These are phyloP conservation scores for Drosophila conformis DNA, from an alignment of 2,888 invertebrate genomes.

Conservation along the genomic window DNA sequence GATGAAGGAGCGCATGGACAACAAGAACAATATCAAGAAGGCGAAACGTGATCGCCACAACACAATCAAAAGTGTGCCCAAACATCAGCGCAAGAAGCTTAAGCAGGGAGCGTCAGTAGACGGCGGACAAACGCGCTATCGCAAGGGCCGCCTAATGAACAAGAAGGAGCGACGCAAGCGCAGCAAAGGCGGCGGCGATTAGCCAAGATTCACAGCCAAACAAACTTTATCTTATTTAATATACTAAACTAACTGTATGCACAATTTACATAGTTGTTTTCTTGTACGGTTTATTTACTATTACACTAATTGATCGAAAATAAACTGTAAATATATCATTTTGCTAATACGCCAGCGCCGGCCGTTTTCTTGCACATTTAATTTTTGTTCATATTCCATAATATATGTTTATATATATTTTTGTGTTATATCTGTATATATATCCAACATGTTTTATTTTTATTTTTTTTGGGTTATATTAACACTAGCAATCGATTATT, in stretches of 20 bases:
- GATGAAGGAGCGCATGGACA: slow-evolving; percentile 90
- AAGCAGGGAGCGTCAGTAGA: slow-evolving; percentile 68
- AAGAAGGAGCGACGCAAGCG: slow-evolving; percentile 74
- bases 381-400: slow-evolving; percentile 42
- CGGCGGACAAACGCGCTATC: slow-evolving; percentile 55
- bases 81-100: slow-evolving; percentile 76
- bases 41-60: slow-evolving; percentile 85
- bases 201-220: slow-evolving; percentile 13
- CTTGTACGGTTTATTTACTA: slow-evolving; percentile 73
- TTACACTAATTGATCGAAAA: slow-evolving; percentile 68
- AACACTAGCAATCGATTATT: slow-evolving; percentile 59
- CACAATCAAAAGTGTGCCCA: slow-evolving; percentile 80
- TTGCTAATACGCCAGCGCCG: slow-evolving; percentile 67
- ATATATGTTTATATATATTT: slow-evolving; percentile 39
- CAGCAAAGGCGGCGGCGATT: slow-evolving; percentile 58
- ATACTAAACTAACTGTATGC: slow-evolving; percentile 31
- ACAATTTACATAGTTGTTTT: slow-evolving; percentile 35
- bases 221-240: background rate
- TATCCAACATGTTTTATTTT: slow-evolving; percentile 64
- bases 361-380: slow-evolving; percentile 46
- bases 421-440: slow-evolving; percentile 30
- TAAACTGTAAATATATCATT: slow-evolving; percentile 59
- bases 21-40: slow-evolving; percentile 89
- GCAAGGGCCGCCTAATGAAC: slow-evolving; percentile 79
- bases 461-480: slow-evolving; percentile 48